Conservation (phyloP, 2,113 vertebrate genomes). For the Fulmarus glacialis region DNA sequence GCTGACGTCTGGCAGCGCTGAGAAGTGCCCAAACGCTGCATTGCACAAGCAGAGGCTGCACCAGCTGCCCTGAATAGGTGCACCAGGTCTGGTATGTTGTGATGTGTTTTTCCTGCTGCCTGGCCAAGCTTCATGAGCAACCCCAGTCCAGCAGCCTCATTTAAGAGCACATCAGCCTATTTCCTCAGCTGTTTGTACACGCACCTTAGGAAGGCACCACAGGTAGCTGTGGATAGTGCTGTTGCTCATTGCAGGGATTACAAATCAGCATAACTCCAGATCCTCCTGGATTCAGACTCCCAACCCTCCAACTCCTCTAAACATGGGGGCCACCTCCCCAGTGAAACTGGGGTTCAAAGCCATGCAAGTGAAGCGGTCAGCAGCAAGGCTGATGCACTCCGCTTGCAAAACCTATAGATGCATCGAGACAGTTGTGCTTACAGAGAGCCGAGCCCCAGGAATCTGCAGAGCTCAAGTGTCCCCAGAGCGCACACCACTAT, state of each 20-base stretch:
- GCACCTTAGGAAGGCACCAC: background rate
- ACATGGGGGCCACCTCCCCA: background rate
- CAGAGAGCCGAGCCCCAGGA: background rate
- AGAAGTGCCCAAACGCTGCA: fast-evolving
- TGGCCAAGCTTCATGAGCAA: background rate
- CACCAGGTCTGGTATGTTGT: fast-evolving
- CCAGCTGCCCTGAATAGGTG: background rate
- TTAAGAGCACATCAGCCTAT: background rate
- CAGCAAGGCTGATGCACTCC: background rate
- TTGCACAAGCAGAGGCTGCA: background rate
- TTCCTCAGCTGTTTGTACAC: fast-evolving
- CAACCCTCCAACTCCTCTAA: background rate
- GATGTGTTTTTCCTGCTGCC: background rate
- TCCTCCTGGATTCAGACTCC: background rate
- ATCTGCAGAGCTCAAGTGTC: background rate
- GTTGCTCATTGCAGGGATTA: background rate
- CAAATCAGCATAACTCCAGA: background rate
- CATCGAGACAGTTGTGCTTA: background rate
- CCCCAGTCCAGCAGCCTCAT: background rate
- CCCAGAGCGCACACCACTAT: fast-evolving
- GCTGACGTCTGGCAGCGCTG: background rate
- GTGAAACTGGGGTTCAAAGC: background rate
- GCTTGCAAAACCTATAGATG: background rate
- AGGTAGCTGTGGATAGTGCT: background rate
- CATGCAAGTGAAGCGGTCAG: background rate